Evolutionary conservation across 1,140 invertebrate genomes (phyloP).

Genomic region (Camponotus floridanus): DNA sequence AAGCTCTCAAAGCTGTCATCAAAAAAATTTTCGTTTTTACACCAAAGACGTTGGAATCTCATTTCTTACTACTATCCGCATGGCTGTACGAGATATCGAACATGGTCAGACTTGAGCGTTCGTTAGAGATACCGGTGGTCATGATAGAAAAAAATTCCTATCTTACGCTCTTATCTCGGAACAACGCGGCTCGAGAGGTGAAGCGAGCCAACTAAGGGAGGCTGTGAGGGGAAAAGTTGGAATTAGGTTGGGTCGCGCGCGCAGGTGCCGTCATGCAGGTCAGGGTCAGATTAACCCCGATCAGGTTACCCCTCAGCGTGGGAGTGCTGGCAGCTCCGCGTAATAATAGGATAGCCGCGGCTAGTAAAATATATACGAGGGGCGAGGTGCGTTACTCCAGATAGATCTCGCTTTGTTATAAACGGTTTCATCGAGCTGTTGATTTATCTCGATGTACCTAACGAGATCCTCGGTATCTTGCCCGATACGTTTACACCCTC

Average conservation of each 20-base stretch:
- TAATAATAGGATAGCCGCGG: constrained; percentile 84
- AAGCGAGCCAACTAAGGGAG: constrained; percentile 51
- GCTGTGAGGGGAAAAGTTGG: constrained; percentile 76
- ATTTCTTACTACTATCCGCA: constrained; percentile 22
- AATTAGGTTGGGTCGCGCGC: constrained; percentile 80
- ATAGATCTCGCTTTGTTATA: constrained; percentile 75
- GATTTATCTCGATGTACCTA: constrained; percentile 72
- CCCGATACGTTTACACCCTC: constrained; percentile 29
- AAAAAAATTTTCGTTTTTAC: constrained; percentile 18
- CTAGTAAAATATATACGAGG: constrained; percentile 73
- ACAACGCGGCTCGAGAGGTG: background rate
- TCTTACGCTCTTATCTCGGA: constrained; percentile 63
- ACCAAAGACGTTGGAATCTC: background rate
- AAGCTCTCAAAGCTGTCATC: background rate
- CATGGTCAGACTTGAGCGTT: background rate
- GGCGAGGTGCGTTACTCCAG: constrained; percentile 64
- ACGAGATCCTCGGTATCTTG: constrained; percentile 56
- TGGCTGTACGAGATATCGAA: background rate
- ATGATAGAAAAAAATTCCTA: constrained; percentile 47
- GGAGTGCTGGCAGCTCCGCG: constrained; percentile 82
- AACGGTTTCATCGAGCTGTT: constrained; percentile 76
- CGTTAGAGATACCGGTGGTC: constrained; percentile 38
- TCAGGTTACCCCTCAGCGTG: constrained; percentile 85
- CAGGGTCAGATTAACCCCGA: constrained; percentile 86
- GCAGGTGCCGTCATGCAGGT: constrained; percentile 81